These are phyloP conservation scores for Cavia aperea DNA, from an alignment of 2,113 vertebrate genomes.

Conservation along the genomic window DNA sequence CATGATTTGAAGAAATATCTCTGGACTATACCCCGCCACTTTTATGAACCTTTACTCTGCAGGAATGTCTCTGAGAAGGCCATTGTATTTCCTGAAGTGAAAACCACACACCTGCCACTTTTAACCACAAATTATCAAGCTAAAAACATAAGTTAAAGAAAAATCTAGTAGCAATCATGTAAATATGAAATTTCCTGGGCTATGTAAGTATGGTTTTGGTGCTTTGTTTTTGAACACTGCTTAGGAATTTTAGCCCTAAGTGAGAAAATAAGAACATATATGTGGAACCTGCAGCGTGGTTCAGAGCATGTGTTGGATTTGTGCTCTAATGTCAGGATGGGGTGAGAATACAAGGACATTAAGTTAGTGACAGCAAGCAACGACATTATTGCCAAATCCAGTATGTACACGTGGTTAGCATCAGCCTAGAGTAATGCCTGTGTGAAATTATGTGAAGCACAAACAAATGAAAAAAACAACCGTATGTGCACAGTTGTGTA, in stretches of 20 bases:
- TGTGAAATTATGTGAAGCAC: neutral
- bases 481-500: neutral
- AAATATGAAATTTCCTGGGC: neutral
- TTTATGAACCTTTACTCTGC: neutral
- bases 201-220: neutral
- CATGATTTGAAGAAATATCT: neutral
- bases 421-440: neutral
- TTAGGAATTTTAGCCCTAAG: neutral
- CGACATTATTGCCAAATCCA: neutral
- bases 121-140: neutral
- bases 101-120: neutral
- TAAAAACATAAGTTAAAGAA: neutral
- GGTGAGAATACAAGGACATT: neutral
- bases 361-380: neutral
- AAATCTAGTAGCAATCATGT: neutral
- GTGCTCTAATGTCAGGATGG: neutral
- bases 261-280: constrained; percentile 6
- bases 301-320: neutral
- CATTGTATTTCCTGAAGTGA: neutral
- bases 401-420: neutral
- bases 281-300: neutral
- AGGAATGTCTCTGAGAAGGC: neutral
- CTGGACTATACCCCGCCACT: neutral
- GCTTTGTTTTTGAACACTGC: neutral
- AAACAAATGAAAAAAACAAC: neutral